Conservation (phyloP, 2,888 invertebrate genomes). For the Gandaritis pyraliata region DNA sequence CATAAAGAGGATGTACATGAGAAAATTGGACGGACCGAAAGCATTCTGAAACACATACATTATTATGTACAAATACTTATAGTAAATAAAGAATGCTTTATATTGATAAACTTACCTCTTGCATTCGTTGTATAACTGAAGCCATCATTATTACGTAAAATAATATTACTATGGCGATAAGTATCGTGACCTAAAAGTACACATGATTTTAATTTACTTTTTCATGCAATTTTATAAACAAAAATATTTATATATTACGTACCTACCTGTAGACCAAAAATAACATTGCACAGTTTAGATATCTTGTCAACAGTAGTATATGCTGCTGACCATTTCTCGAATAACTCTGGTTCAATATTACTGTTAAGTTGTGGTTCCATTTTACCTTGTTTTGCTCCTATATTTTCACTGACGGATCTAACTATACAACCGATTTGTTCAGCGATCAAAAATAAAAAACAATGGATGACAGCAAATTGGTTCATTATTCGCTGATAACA, state of each 20-base stretch:
- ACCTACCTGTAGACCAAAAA: conserved; percentile 50
- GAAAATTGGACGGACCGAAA: conserved; percentile 10
- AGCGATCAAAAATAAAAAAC: conserved; percentile 11
- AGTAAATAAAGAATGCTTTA: not conserved
- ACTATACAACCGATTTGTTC: conserved; percentile 16
- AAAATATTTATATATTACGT: not conserved
- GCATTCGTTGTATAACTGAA: conserved; percentile 30
- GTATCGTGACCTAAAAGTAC: conserved; percentile 50
- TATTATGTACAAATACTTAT: not conserved
- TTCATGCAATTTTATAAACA: not conserved
- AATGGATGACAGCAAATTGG: conserved; percentile 3
- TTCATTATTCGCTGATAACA: conserved; percentile 1
- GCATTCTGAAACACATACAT: conserved; percentile 35
- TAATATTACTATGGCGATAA: conserved; percentile 43
- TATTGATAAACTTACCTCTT: conserved; percentile 40
- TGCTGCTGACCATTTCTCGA: conserved; percentile 47
- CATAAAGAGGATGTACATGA: conserved; percentile 33
- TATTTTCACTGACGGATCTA: conserved; percentile 14
- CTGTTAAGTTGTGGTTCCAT: not conserved
- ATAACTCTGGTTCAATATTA: not conserved
- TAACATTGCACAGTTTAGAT: conserved; percentile 44
- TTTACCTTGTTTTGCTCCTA: not conserved
- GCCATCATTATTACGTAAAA: conserved; percentile 49
- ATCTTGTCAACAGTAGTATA: conserved; percentile 47
- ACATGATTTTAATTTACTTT: not conserved